Evolutionary conservation across 1,140 invertebrate species (phyloP).

Genomic region (Vanessa tameamea): DNA sequence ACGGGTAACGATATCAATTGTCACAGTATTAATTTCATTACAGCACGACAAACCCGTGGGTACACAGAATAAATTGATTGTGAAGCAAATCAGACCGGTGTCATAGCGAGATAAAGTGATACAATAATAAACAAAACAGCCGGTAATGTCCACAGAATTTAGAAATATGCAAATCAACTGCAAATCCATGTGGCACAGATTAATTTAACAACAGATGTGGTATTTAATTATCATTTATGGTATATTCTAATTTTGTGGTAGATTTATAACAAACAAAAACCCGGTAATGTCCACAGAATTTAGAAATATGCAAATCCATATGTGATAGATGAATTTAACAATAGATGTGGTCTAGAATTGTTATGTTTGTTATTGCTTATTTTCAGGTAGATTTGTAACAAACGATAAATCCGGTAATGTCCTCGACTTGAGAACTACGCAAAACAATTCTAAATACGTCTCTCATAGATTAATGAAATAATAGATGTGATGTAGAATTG

Average conservation of each 20-base stretch:
- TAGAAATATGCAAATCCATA: constrained; percentile 49
- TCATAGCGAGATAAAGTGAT: constrained; percentile 43
- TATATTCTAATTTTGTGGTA: too few species aligned
- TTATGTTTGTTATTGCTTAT: neutral
- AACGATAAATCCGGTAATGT: too few species aligned
- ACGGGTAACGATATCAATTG: neutral
- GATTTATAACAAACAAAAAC: constrained; percentile 40
- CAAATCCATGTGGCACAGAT: constrained; percentile 41
- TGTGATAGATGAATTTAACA: constrained; percentile 23
- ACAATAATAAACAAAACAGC: constrained; percentile 44
- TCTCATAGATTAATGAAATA: too few species aligned
- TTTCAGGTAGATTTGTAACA: neutral
- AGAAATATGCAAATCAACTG: constrained; percentile 49
- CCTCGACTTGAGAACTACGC: too few species aligned
- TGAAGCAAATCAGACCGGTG: constrained; percentile 34
- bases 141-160: constrained; percentile 43
- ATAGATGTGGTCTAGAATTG: constrained; percentile 19
- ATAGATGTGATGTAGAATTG: too few species aligned
- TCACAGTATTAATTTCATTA: neutral
- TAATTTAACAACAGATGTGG: constrained; percentile 26
- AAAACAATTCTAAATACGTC: too few species aligned
- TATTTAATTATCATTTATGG: too few species aligned
- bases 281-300: constrained; percentile 42
- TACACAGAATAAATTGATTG: constrained; percentile 22
- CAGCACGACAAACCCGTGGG: neutral